Evolutionary conservation across 1,140 invertebrate genomes (phyloP), one percentile per base, ranked within the genome.

Genomic region (Brachionus koreanus): DNA sequence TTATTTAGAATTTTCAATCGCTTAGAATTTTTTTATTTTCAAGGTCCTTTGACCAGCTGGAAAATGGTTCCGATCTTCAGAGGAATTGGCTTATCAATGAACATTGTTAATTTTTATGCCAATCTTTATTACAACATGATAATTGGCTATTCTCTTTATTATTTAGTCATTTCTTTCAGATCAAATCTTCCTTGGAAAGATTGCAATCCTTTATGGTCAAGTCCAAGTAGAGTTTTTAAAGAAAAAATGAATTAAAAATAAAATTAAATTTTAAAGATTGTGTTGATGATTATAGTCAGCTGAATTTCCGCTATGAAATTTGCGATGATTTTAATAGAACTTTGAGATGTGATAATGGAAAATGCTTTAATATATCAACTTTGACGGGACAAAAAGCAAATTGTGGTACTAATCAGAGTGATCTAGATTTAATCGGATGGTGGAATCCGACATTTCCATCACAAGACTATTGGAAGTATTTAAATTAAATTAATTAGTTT

Each of bases 61-160:
- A 84, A 87, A 67, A 86, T 89, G 10, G 87, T 88, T 5, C 89
- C 89, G 10, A 82, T 90, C 12, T 90, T 85, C 85, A 52, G 29
- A 72, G 82, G 82, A 35, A 49, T 82, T 13, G 82, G 82, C 10
- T 13, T 82, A 3, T 69, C 82, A 7, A 72, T 72, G 65, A 49
- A 49, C 33, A 82, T 82, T 25, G 57, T 75, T n/a, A 52, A 49
- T 37, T 52, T 19, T 75, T 82, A 72, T 61, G 35, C 57, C 3
- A 82, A 69, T 13, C n/a, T 82, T 10, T 86, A 87, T 82, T 94
- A 94, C 86, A 94, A 94, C 85, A 90, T 93, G n/a, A 93, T 94
- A 83, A 93, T 94, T 83, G 93, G 92, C 49, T 94, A 93, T 93
- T 93, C 93, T 49, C 91, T 94, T 46, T 92, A 93, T 86, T 94